phyloP scores from a whole-genome alignment of 2,888 invertebrate species.

The Scelioninae gen. 1 region DNA sequence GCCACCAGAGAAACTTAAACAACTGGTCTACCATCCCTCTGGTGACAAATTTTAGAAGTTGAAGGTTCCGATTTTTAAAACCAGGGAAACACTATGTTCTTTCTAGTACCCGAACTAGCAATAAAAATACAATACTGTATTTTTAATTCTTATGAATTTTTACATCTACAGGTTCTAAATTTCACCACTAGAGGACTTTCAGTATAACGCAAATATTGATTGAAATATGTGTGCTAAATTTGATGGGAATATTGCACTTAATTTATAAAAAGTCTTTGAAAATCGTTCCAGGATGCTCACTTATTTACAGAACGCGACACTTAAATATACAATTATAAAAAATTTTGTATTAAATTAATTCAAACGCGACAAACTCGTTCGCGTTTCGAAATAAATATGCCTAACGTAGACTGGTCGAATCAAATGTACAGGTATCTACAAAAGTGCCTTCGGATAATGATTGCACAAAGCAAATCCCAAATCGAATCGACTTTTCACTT shows the following conservation, averaged over 20 bases:
- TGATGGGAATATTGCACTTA: neutral
- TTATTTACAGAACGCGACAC: constrained; percentile 66
- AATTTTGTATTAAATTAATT: constrained; percentile 47
- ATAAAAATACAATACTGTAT: no score
- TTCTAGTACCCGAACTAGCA: no score
- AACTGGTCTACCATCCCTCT: no score
- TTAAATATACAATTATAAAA: constrained; percentile 60
- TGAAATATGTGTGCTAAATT: neutral
- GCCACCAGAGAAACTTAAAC: no score
- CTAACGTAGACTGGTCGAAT: constrained; percentile 51
- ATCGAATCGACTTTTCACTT: constrained; percentile 36
- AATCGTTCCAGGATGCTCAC: constrained; percentile 38
- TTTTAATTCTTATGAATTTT: no score
- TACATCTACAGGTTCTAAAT: no score
- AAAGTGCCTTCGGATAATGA: constrained; percentile 52
- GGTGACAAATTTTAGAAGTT: no score
- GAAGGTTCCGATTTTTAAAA: no score
- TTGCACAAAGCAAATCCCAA: constrained; percentile 59
- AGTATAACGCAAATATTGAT: neutral
- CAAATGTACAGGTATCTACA: constrained; percentile 68
- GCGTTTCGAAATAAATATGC: constrained; percentile 40
- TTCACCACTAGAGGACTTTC: no score
- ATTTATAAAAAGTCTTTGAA: neutral
- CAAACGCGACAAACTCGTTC: constrained; percentile 3
- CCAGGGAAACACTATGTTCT: no score